Evolutionary conservation across 2,888 invertebrate species (phyloP).

Genomic region (Epinotia ramella): DNA sequence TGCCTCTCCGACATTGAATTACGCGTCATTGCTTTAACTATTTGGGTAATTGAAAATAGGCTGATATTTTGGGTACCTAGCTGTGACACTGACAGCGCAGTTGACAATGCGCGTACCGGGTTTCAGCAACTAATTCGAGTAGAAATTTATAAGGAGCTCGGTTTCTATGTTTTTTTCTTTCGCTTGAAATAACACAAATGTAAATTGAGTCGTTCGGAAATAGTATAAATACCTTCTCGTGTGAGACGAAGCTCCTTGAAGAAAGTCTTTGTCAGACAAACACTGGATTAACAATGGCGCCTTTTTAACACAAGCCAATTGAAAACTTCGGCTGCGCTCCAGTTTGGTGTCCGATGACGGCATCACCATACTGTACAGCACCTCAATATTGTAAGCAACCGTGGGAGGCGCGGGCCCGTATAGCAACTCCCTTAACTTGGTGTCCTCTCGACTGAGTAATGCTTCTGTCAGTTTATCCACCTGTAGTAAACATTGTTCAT

Average conservation of each 20-base stretch:
- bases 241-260: slow-evolving; percentile 76
- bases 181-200: neutral
- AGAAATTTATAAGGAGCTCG: no score
- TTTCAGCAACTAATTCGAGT: no score
- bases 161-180: no score
- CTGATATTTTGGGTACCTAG: no score
- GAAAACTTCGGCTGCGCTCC: slow-evolving; percentile 86
- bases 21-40: no score
- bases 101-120: no score
- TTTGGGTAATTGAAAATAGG: no score
- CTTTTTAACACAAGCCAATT: slow-evolving; percentile 87
- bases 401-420: slow-evolving; percentile 80
- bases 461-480: slow-evolving; percentile 79
- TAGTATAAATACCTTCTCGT: slow-evolving; percentile 71
- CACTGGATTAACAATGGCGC: slow-evolving; percentile 79
- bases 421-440: slow-evolving; percentile 76
- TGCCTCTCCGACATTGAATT: no score
- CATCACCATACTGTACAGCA: slow-evolving; percentile 96
- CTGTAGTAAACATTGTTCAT: slow-evolving; percentile 52
- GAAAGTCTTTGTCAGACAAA: slow-evolving; percentile 80
- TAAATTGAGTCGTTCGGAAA: neutral
- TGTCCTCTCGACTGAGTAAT: slow-evolving; percentile 74
- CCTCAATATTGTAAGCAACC: slow-evolving; percentile 81
- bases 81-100: no score
- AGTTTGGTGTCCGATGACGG: slow-evolving; percentile 94